Percentiles rank a stretch among this genome's conserved stretches.
Evolutionary conservation across 2,797 vertebrate species (phyloP).

Genomic region (Tachyglossus aculeatus): DNA sequence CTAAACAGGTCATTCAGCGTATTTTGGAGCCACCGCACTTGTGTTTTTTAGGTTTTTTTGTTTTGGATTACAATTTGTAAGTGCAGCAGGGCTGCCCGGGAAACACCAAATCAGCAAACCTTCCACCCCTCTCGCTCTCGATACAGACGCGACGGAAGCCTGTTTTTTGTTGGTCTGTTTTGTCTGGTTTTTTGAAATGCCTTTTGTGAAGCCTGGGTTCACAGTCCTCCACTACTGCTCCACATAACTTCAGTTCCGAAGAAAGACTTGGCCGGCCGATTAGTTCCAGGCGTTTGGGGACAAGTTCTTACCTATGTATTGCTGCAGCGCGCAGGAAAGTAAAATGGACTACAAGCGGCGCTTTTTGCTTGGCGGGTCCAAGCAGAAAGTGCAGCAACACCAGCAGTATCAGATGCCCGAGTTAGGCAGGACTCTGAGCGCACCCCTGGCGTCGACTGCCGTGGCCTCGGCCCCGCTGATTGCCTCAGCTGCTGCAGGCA

Average conservation of each 20-base stretch:
- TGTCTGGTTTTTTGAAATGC: conserved; percentile 78
- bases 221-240: conserved; percentile 79
- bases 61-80: conserved; percentile 76
- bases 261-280: conserved; percentile 59
- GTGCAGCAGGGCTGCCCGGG: conserved; percentile 86
- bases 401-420: conserved; percentile 97
- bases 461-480: conserved; percentile 80
- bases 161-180: conserved; percentile 73
- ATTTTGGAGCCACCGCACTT: conserved; percentile 45
- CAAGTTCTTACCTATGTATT: conserved; percentile 93
- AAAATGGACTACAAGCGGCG: conserved; percentile 99
- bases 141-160: conserved; percentile 66
- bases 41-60: no score
- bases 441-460: conserved; percentile 83
- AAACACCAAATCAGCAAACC: conserved; percentile 71
- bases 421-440: conserved; percentile 91
- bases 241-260: conserved; percentile 73
- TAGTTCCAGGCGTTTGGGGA: conserved; percentile 34
- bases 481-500: conserved; percentile 82
- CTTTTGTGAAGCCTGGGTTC: conserved; percentile 84
- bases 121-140: conserved; percentile 70
- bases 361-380: conserved; percentile 99
- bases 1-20: conserved; percentile 64
- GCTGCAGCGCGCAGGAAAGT: conserved; percentile 97
- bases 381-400: conserved; percentile 99